Conservation (phyloP, 2,888 invertebrate species). For the Cabera pusaria region DNA sequence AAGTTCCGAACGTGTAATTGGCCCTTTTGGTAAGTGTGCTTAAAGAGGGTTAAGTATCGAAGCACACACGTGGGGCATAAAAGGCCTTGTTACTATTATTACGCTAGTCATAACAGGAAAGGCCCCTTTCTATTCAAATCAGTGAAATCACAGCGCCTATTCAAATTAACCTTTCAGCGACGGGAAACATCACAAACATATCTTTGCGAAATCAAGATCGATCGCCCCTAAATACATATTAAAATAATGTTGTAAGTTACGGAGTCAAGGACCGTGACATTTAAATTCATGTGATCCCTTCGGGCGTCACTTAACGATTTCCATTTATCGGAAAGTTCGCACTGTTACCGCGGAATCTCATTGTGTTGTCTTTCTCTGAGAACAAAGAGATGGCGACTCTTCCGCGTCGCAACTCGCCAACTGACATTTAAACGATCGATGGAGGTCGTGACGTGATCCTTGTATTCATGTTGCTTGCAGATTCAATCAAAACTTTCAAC, state of each 20-base stretch:
- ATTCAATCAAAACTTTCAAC: slow-evolving; percentile 36
- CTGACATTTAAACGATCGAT: slow-evolving; percentile 77
- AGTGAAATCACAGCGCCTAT: slow-evolving; percentile 8
- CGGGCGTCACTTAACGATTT: slow-evolving; percentile 44
- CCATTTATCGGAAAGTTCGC: slow-evolving; percentile 53
- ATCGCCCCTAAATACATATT: neutral
- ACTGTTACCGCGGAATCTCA: slow-evolving; percentile 59
- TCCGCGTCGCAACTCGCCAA: slow-evolving; percentile 72
- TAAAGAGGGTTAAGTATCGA: slow-evolving; percentile 23
- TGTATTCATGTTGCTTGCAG: slow-evolving; percentile 48
- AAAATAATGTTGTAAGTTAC: slow-evolving; percentile 6
- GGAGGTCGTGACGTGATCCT: slow-evolving; percentile 66
- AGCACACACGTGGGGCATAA: slow-evolving; percentile 26
- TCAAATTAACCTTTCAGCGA: slow-evolving; percentile 10
- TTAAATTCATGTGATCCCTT: slow-evolving; percentile 37
- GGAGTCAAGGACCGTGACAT: slow-evolving; percentile 33
- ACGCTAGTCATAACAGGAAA: slow-evolving; percentile 24
- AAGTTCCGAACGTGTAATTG: slow-evolving; percentile 24
- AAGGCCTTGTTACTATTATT: slow-evolving; percentile 24
- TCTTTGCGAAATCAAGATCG: slow-evolving; percentile 3
- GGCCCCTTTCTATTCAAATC: slow-evolving; percentile 18
- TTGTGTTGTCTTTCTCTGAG: slow-evolving; percentile 60
- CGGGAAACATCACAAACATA: slow-evolving; percentile 4
- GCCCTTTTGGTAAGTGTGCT: slow-evolving; percentile 22
- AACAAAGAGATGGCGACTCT: slow-evolving; percentile 64